Conservation (phyloP, 2,113 vertebrate species). For the Dipodomys stephensi region DNA sequence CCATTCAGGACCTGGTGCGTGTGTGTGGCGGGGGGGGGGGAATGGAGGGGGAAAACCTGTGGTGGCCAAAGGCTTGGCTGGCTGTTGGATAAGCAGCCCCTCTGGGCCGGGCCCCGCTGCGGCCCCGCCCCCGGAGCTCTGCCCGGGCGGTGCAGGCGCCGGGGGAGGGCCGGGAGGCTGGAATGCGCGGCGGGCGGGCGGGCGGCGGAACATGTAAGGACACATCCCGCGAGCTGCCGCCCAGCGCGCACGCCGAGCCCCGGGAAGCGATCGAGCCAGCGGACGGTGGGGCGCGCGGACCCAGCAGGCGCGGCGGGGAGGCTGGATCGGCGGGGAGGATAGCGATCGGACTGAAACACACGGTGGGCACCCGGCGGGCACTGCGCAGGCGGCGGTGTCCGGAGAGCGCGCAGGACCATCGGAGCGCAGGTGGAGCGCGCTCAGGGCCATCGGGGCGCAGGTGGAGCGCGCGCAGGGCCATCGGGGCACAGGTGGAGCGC, state of each 20-base stretch:
- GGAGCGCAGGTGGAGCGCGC: not conserved
- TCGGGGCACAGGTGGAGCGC: not conserved
- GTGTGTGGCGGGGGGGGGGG: no score
- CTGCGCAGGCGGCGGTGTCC: not conserved
- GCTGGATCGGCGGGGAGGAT: not conserved
- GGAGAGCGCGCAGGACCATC: not conserved
- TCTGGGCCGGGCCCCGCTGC: not conserved
- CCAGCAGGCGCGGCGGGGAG: not conserved
- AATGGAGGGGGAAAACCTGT: accelerated
- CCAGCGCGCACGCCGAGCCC: slow-evolving; percentile 44
- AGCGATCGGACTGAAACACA: not conserved
- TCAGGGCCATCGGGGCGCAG: not conserved
- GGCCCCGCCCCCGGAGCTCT: slow-evolving; percentile 20
- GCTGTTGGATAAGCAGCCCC: not conserved
- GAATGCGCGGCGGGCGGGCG: slow-evolving; percentile 84
- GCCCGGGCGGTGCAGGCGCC: not conserved
- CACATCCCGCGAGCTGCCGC: slow-evolving; percentile 88
- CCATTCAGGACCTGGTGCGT: accelerated
- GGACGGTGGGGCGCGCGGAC: not conserved
- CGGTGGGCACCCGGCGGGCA: not conserved
- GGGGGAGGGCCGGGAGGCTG: slow-evolving; percentile 76
- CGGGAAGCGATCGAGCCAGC: not conserved
- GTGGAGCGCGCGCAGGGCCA: not conserved
- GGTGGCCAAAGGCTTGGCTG: not conserved
- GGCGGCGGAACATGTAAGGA: slow-evolving; percentile 89